Percentiles rank a stretch among this genome's conserved stretches.
phyloP scores from a whole-genome alignment of 2,113 vertebrate species.

The Sitta europaea region DNA sequence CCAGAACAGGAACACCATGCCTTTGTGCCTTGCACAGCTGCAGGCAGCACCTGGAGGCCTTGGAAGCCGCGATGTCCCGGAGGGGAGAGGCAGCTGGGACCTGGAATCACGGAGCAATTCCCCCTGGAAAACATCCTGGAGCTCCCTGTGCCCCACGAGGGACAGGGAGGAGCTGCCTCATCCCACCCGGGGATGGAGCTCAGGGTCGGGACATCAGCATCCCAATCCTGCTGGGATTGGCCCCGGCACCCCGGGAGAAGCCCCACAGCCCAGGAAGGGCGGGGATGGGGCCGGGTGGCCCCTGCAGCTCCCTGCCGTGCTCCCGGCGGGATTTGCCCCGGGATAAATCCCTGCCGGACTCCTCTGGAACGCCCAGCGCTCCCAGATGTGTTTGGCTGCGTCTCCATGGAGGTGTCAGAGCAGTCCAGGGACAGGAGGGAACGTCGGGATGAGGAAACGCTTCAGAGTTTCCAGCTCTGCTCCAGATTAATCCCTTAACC shows the following conservation, averaged over 20 bases:
- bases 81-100: neutral
- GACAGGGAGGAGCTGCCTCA: neutral
- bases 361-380: neutral
- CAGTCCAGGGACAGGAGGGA: neutral
- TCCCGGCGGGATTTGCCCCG: neutral
- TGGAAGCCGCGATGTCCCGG: neutral
- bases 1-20: neutral
- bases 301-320: neutral
- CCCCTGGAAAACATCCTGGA: neutral
- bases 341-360: neutral
- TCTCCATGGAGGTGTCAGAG: neutral
- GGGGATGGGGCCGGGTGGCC: fast-evolving
- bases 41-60: neutral
- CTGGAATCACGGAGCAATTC: neutral
- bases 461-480: constrained; percentile 52
- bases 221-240: neutral
- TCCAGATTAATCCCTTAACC: constrained; percentile 19
- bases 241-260: neutral
- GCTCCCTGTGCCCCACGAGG: neutral
- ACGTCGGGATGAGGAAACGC: neutral
- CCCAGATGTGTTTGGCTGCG: neutral
- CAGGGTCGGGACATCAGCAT: neutral
- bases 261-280: neutral
- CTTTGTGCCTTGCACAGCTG: constrained; percentile 32
- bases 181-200: neutral